phyloP scores from a whole-genome alignment of 2,113 vertebrate species.

The Bagarius yarrelli region DNA sequence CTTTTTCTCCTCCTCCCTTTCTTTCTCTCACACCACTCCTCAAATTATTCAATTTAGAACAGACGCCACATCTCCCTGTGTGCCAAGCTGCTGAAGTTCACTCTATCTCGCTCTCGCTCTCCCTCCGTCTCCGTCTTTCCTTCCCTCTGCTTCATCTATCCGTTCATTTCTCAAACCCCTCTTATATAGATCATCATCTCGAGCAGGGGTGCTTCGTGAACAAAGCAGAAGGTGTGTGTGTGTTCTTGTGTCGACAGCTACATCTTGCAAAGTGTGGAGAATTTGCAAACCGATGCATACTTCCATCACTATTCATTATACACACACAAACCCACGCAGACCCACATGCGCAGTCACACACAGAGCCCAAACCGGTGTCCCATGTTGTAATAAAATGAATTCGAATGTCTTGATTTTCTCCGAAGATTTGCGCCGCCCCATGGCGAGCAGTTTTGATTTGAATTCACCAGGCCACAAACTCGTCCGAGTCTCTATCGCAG shows the following conservation, averaged over 20 bases:
- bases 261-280: slow-evolving; percentile 27
- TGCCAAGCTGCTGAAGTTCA: slow-evolving; percentile 45
- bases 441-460: slow-evolving; percentile 53
- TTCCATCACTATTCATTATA: slow-evolving; percentile 48
- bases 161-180: slow-evolving; percentile 37
- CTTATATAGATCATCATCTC: slow-evolving; percentile 48
- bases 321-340: slow-evolving; percentile 36
- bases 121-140: slow-evolving; percentile 17
- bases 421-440: slow-evolving; percentile 54
- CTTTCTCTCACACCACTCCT: slow-evolving; percentile 45
- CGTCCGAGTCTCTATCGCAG: slow-evolving; percentile 48
- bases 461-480: slow-evolving; percentile 53
- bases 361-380: slow-evolving; percentile 33
- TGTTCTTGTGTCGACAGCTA: neutral
- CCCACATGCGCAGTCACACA: slow-evolving; percentile 41
- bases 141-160: slow-evolving; percentile 13
- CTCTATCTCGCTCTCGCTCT: slow-evolving; percentile 16
- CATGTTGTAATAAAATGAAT: slow-evolving; percentile 50
- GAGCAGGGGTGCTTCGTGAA: slow-evolving; percentile 42
- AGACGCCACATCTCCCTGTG: slow-evolving; percentile 55
- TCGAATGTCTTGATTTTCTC: slow-evolving; percentile 55
- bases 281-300: slow-evolving; percentile 51
- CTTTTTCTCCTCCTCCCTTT: slow-evolving; percentile 15
- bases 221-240: slow-evolving; percentile 15
- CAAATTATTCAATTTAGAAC: slow-evolving; percentile 55